Evolutionary conservation across 2,888 invertebrate genomes (phyloP).

Genomic region (Thysanoteuthis rhombus): DNA sequence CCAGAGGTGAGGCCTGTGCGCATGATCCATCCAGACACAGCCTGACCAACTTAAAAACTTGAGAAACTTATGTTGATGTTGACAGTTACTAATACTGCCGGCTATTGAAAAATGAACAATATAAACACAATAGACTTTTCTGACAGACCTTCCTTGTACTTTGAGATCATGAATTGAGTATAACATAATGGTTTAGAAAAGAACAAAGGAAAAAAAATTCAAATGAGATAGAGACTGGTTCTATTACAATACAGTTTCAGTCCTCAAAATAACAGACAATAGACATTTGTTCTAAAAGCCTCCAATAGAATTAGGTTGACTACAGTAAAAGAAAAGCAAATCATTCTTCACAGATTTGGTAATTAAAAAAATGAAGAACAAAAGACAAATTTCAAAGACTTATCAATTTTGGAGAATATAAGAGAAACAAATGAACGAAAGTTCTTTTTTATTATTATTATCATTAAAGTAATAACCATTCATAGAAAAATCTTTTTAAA

Average conservation of each 20-base stretch:
- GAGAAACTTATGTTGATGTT: no score
- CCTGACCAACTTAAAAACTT: no score
- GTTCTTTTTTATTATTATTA: no score
- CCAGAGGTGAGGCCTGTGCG: no score
- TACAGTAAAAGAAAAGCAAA: background rate
- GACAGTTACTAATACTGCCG: no score
- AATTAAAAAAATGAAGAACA: background rate
- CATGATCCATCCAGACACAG: no score
- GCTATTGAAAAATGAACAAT: no score
- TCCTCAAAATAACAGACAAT: background rate
- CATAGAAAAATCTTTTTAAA: no score
- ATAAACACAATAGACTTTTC: no score
- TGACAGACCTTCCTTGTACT: no score
- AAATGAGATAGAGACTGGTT: background rate
- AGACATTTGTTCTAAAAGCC: background rate
- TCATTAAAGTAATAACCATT: no score
- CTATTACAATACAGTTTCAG: background rate
- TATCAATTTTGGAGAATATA: background rate
- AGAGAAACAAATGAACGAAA: no score
- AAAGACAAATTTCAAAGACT: background rate
- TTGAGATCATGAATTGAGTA: background rate
- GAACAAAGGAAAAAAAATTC: background rate
- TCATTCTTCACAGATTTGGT: background rate
- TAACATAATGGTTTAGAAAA: background rate
- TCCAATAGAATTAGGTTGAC: background rate